phyloP scores from a whole-genome alignment of 1,140 invertebrate genomes.

The Habropoda laboriosa region DNA sequence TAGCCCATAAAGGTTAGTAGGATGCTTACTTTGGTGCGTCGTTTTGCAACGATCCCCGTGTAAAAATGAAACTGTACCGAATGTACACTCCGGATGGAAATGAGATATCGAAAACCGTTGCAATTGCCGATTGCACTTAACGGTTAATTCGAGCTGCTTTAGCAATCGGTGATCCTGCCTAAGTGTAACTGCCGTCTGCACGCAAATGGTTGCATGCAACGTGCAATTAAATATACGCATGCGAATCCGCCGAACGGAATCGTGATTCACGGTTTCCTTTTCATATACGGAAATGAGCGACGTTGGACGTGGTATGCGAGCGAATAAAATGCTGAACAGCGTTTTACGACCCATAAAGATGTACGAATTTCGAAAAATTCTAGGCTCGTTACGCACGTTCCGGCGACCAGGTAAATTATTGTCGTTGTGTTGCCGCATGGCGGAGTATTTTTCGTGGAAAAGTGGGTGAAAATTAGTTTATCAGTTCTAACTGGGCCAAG shows the following conservation, averaged over 20 bases:
- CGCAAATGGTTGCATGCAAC: slow-evolving; percentile 17
- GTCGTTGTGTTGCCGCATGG: too few relatives aligned
- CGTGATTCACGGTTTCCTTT: not conserved
- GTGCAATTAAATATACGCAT: slow-evolving; percentile 30
- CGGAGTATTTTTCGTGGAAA: too few relatives aligned
- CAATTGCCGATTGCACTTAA: slow-evolving; percentile 16
- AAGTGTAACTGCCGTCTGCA: slow-evolving; percentile 12
- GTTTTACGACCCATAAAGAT: too few relatives aligned
- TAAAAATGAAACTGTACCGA: not conserved
- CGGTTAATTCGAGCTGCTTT: slow-evolving; percentile 21
- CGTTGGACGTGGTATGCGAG: not conserved
- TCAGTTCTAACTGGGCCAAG: too few relatives aligned
- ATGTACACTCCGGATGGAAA: not conserved
- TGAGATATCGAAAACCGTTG: slow-evolving; percentile 28
- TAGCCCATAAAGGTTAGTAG: not conserved
- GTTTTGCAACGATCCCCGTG: not conserved
- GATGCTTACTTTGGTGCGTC: not conserved
- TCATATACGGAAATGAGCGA: not conserved
- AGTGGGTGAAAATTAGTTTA: too few relatives aligned
- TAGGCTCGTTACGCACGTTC: too few relatives aligned
- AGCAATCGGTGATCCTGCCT: not conserved
- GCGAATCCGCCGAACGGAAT: not conserved
- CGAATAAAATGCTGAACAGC: too few relatives aligned
- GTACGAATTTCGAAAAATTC: too few relatives aligned
- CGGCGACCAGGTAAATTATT: too few relatives aligned